Evolutionary conservation across 2,113 vertebrate genomes (phyloP).

Genomic region (Osmerus mordax): DNA sequence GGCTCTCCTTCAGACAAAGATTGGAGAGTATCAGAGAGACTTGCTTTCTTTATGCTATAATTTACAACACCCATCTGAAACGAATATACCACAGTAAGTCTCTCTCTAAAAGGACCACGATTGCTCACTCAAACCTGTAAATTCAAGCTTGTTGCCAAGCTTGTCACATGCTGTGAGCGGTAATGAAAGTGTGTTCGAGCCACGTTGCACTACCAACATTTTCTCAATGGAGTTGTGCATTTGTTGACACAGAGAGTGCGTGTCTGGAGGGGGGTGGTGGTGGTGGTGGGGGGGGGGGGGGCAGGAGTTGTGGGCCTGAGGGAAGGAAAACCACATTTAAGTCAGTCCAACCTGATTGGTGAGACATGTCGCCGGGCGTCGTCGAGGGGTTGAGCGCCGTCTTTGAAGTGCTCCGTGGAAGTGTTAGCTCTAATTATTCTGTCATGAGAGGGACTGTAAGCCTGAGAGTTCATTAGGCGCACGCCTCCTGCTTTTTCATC

Average conservation of each 20-base stretch:
- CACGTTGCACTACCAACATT: too few species aligned
- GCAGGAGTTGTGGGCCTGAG: constrained; percentile 27
- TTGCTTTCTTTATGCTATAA: constrained; percentile 42
- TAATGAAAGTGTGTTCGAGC: too few species aligned
- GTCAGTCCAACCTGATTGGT: constrained; percentile 66
- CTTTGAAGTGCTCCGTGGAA: constrained; percentile 71
- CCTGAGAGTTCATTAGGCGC: constrained; percentile 66
- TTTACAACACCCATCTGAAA: constrained; percentile 57
- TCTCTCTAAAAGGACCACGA: constrained; percentile 33
- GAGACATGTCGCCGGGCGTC: constrained; percentile 54
- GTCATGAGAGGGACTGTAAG: constrained; percentile 66
- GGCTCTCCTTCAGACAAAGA: constrained; percentile 43
- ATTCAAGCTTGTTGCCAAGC: background rate
- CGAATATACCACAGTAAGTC: constrained; percentile 55
- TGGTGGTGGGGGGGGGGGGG: constrained; percentile 30
- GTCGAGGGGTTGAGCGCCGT: constrained; percentile 61
- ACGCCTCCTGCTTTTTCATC: constrained; percentile 66
- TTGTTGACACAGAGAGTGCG: background rate
- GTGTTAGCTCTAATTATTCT: constrained; percentile 71
- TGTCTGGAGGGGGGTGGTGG: constrained; percentile 16
- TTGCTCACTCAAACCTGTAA: constrained; percentile 25
- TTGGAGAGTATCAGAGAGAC: constrained; percentile 24
- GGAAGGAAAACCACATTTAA: constrained; percentile 55
- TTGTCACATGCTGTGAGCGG: background rate
- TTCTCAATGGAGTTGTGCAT: background rate